Conservation (phyloP, 2,888 invertebrate genomes). For the Bimastos eiseni region DNA sequence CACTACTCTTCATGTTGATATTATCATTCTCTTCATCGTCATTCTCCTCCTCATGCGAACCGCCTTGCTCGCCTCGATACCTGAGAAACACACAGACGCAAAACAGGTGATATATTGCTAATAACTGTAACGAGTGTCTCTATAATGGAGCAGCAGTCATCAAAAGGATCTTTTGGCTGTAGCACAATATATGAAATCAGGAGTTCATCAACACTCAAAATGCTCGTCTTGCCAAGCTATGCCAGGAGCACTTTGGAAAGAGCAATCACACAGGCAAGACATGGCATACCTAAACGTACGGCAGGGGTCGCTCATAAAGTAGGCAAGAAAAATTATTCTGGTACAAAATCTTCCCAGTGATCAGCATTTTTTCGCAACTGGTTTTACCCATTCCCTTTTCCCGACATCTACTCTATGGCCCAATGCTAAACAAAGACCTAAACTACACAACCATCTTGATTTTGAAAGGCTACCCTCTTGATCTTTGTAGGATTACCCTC, state of each 20-base stretch:
- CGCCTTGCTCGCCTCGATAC: conserved; percentile 7
- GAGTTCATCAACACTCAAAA: neutral
- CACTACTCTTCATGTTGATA: neutral
- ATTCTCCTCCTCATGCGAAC: neutral
- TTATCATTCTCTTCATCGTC: neutral
- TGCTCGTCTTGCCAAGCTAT: neutral
- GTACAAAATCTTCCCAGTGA: no score
- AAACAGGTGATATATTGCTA: neutral
- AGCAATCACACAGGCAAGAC: neutral
- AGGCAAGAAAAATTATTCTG: no score
- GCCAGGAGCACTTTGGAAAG: neutral
- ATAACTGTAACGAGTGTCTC: neutral
- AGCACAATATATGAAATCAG: neutral
- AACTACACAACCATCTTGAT: no score
- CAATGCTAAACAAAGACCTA: no score
- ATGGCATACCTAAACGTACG: no score
- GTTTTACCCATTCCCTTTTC: no score
- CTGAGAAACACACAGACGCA: neutral
- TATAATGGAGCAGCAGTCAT: neutral
- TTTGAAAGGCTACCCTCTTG: no score
- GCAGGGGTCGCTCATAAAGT: no score
- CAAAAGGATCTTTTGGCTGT: neutral
- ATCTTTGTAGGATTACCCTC: no score
- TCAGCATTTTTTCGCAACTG: no score
- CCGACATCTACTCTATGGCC: no score